Base-by-base conservation (phyloP, 2,113 vertebrate species). In the Daboia siamensis region DNA sequence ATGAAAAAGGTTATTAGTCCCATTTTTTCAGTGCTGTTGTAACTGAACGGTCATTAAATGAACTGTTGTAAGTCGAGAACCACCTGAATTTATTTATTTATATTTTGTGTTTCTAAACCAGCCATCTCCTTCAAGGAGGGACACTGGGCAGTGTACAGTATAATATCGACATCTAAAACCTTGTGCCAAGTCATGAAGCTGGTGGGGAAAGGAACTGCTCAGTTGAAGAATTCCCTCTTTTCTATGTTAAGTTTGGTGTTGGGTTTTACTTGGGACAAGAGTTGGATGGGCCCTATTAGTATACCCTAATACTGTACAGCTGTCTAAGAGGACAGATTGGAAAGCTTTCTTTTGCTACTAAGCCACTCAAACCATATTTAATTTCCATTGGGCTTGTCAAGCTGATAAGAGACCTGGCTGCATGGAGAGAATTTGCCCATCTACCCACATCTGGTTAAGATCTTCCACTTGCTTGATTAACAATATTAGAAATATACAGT, bases 371-470 rank as follows among this genome's bases (percentile, higher is more conserved):
- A 52, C 64, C 44, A 86, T 4, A 64, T 87, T 91, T 64, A 69
- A 29, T 87, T 91, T 69, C 8, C 23, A 87, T 13, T 87, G 46
- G 57, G 64, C 61, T 87, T 91, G 57, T 69, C 56, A 54, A 0
- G 0, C 92, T 92, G 93, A 93, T 93, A 95, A 93, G 0, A 0
- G 80, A 90, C 93, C 51, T 69, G 87, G 93, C 93, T 11, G 89
- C 93, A 90, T 93, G 92, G 93, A 96, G 74, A 80, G 56, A 4
- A 86, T 95, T 44, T 33, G 29, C 85, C 95, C 91, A 90, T 92
- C 51, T 94, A 13, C 94, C 88, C 96, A 96, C 96, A 96, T 95
- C 96, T 98, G 97, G 92, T 94, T 95, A 90, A 94, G 92, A 89
- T 93, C 96, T 96, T 95, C 96, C 94, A 91, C 94, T 96, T 24